Base-by-base conservation (phyloP, 1,140 invertebrate species). In the Apis mellifera region DNA sequence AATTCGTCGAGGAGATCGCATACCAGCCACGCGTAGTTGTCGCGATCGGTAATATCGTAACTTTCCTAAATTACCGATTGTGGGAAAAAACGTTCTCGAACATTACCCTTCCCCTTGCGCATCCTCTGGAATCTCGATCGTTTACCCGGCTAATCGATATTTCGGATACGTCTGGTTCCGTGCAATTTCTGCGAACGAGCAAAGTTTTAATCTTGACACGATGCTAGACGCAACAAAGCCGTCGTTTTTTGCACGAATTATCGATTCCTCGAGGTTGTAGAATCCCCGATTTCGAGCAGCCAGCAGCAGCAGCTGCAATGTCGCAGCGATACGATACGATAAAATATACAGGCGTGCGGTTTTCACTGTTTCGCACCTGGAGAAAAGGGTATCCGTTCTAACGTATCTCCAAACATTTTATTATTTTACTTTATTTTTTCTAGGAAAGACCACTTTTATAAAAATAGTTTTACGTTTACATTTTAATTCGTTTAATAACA, bases 211-310 rank as follows among this genome's bases (percentile, higher is more conserved):
- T 64, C 60, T 64, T 0, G n/a, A 50, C 15, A 9, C 1, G 55
- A 4, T 17, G 0, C 55, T 3, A 13, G 52, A 13, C 52, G 5
- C 52, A 12, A 12, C 8, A 13, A 13, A 1, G 50, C 13, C 13
- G 52, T 13, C 52, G 52, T 13, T 54, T 26, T 8, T 1, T n/a
- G 50, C 26, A 32, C 75, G 75, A 23, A 52, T 64, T 15, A 52
- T 21, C 75, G 64, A 78, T 74, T 62, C 32, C 42, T 23, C 59
- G 52, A 69, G 65, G 54, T 69, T 59, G 23, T 68, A n/a, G 50
- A n/a, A 19, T 7, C 48, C 11, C 11, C 13, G 32, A 8, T n/a
- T 54, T 48, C 2, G 23, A 11, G 48, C 2, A 42, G 32, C 32
- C 5, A 42, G 32, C 32, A 42, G 4, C 5, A 42, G 32, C 32